phyloP scores from a whole-genome alignment of 23 tunicate species.

The Aplidium turbinatum region DNA sequence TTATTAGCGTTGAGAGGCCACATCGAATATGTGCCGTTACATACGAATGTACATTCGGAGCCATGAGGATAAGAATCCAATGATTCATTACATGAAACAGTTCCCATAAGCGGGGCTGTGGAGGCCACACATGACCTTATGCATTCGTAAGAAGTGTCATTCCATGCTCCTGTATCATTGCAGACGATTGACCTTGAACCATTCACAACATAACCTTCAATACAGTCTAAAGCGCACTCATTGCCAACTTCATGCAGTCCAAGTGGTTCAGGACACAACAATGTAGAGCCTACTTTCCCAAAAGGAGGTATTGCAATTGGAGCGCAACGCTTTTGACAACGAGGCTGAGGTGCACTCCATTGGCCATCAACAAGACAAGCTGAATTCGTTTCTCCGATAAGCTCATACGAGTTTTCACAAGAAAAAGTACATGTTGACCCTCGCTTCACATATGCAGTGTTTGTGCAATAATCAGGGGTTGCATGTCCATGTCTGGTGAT shows the following conservation, averaged over 20 bases:
- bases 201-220: constrained; percentile 21
- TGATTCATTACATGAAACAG: constrained; percentile 5
- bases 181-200: constrained; percentile 5
- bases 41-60: constrained; percentile 10
- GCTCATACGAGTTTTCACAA: constrained; percentile 3
- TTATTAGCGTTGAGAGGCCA: not conserved
- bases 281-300: not conserved
- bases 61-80: constrained; percentile 11
- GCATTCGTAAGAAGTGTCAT: constrained; percentile 10
- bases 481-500: not conserved
- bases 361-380: constrained; percentile 26
- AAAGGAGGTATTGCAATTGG: constrained; percentile 2
- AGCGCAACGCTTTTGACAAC: constrained; percentile 17
- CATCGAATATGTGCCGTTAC: constrained; percentile 3
- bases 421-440: constrained; percentile 31
- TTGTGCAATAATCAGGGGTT: constrained; percentile 23
- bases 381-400: constrained; percentile 26
- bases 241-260: constrained; percentile 20
- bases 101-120: constrained; percentile 10
- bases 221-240: constrained; percentile 28
- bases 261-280: constrained; percentile 6
- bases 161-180: constrained; percentile 29
- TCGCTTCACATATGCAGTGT: constrained; percentile 10
- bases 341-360: constrained; percentile 36
- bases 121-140: constrained; percentile 17